phyloP scores from a whole-genome alignment of 2,888 invertebrate genomes.

The Ormyrus pomaceus region DNA sequence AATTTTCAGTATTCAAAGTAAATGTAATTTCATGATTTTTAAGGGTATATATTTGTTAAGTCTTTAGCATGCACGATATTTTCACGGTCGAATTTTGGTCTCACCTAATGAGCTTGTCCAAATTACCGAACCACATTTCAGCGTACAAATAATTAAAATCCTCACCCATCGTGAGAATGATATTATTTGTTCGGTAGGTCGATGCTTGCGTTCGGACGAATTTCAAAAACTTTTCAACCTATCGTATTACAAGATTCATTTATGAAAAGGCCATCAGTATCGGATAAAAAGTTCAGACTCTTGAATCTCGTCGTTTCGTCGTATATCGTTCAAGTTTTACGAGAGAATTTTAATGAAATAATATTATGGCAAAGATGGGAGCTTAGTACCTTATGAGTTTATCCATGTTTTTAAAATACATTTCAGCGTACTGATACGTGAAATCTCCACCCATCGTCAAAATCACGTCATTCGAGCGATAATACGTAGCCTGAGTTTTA shows the following conservation, averaged over 20 bases:
- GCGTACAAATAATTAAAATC: slow-evolving; percentile 94
- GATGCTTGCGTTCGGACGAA: slow-evolving; percentile 79
- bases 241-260: slow-evolving; percentile 11
- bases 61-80: not conserved
- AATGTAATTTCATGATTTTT: not conserved
- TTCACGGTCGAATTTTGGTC: not conserved
- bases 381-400: slow-evolving; percentile 83
- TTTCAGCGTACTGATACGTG: slow-evolving; percentile 87
- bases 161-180: slow-evolving; percentile 92
- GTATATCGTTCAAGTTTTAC: not conserved
- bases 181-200: slow-evolving; percentile 83
- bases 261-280: not conserved
- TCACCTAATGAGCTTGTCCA: slow-evolving; percentile 89
- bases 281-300: not conserved
- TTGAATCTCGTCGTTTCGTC: slow-evolving; percentile 39
- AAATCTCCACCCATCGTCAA: slow-evolving; percentile 96
- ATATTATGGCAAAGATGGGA: not conserved
- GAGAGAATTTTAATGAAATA: slow-evolving; percentile 9
- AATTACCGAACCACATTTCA: slow-evolving; percentile 86
- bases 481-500: slow-evolving; percentile 78
- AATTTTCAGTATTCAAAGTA: not conserved
- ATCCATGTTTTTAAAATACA: slow-evolving; percentile 90
- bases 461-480: slow-evolving; percentile 85
- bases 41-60: not conserved
- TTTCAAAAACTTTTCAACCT: slow-evolving; percentile 77